Evolutionary conservation across 2,113 vertebrate species (phyloP).

Genomic region (Rhinichthys klamathensis): DNA sequence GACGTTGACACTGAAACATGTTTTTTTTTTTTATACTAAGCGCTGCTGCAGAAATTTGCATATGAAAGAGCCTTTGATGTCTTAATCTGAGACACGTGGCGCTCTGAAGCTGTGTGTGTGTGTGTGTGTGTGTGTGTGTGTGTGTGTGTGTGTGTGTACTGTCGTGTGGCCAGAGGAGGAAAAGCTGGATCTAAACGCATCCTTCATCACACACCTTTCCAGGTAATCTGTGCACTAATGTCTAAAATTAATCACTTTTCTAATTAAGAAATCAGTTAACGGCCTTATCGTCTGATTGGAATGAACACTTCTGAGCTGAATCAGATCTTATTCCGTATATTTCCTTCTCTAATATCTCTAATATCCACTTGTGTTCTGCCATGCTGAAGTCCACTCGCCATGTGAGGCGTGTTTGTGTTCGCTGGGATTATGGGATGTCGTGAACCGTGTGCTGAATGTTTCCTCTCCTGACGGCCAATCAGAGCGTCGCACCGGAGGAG

Average conservation of each 20-base stretch:
- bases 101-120: constrained; percentile 71
- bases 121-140: too few species aligned
- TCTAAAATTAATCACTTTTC: constrained; percentile 28
- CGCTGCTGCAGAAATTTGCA: constrained; percentile 37
- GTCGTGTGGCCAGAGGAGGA: constrained; percentile 51
- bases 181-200: constrained; percentile 31
- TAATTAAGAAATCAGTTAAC: constrained; percentile 35
- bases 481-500: constrained; percentile 37
- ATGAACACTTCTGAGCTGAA: background rate
- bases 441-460: constrained; percentile 12
- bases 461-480: constrained; percentile 28
- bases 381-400: background rate
- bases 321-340: background rate
- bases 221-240: constrained; percentile 24
- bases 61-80: constrained; percentile 64
- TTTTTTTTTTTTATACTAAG: constrained; percentile 52
- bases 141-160: too few species aligned
- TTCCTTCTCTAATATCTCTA: background rate
- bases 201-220: background rate
- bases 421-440: background rate
- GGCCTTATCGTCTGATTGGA: background rate
- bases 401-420: background rate
- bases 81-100: constrained; percentile 60
- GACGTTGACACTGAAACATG: constrained; percentile 39
- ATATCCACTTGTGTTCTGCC: background rate